Base-by-base conservation (phyloP, 2,888 invertebrate genomes). In the Cephus runcator region DNA sequence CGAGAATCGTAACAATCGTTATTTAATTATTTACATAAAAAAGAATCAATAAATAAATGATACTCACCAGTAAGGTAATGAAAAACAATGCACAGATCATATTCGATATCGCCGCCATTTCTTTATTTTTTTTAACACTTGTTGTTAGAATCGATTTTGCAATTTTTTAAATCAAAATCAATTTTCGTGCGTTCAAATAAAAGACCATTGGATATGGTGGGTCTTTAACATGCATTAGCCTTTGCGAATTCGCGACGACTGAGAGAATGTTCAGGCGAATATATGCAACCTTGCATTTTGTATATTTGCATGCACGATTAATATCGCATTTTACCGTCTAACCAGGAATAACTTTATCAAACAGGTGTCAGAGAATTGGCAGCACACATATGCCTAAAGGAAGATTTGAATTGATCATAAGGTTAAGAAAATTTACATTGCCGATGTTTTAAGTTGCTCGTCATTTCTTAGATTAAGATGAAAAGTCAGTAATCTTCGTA, bases 401-500 rank as follows among this genome's bases (percentile, higher is more conserved):
- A 56, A 56, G 9, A 23, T 15, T 23, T 56, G 2, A 56, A 23
- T 23, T 56, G 56, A 23, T 56, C 56, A 9, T 56, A 56, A 56
- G 23, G 9, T 56, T 56, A 9, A 9, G 23, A 56, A 15, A 56
- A 23, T 56, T 56, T 56, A 56, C 56, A 23, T 23, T 56, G 56
- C 56, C 23, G 56, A 56, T 9, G 23, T 56, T 23, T 23, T 23
- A 23, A 23, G 23, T 23, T 9, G 6, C 56, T 9, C 2, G 23
- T 9, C 23, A 9, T 3, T 2, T 56, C 9, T 23, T 15, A 56
- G 56, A 56, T 56, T 56, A 56, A 56, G 23, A 23, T 73, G 81
- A 34, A 79, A 83, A 68, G 78, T 74, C 69, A 77, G 73, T 12
- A 83, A 75, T 79, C 79, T 78, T 34, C 77, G 79, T 56, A 78